Conservation (phyloP, 2,113 vertebrate species). For the Nothocercus julius region DNA sequence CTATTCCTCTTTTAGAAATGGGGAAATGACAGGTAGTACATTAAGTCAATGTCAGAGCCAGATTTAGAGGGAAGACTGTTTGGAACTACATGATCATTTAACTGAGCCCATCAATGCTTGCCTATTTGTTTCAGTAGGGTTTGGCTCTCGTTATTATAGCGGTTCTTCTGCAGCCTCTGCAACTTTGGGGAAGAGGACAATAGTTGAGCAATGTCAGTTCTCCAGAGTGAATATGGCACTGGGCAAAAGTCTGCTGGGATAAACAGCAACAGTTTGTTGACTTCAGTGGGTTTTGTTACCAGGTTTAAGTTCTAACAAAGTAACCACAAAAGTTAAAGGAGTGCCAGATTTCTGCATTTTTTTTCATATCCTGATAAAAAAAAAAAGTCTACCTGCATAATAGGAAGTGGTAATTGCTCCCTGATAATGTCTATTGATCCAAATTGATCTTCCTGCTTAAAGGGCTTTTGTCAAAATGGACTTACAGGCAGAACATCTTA, state of each 20-base stretch:
- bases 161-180: neutral
- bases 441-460: neutral
- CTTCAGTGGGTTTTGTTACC: neutral
- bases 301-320: neutral
- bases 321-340: neutral
- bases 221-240: neutral
- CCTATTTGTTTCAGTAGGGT: neutral
- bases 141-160: neutral
- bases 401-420: neutral
- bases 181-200: neutral
- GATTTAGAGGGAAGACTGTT: slow-evolving; percentile 35
- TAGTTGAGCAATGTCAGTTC: neutral
- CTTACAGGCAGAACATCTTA: neutral
- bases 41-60: slow-evolving; percentile 54
- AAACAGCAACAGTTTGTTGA: neutral
- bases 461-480: neutral
- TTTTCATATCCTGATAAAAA: neutral
- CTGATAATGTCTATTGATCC: neutral
- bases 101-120: neutral
- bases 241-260: neutral
- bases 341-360: neutral
- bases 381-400: neutral
- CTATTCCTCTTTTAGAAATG: slow-evolving; percentile 15
- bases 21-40: neutral
- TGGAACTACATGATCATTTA: neutral